Base-by-base conservation (phyloP, 2,888 invertebrate species). In the Muschampia plurimacula region DNA sequence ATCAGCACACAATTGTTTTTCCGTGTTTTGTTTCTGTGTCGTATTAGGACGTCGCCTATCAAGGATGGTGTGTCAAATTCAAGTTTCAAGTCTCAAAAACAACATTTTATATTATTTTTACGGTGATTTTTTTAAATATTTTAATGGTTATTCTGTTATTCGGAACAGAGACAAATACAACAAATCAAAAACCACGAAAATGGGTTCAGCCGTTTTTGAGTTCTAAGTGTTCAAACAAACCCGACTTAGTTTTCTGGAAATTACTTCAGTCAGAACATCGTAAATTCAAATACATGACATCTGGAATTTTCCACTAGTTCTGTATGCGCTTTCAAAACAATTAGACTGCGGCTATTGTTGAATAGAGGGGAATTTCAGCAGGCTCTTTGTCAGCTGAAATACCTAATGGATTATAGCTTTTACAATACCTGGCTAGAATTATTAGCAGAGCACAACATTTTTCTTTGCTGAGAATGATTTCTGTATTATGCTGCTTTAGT, bases 351-450 rank as follows among this genome's bases (percentile, higher is more conserved):
- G 44, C 64, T 63, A 65, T 70, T 70, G 70, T 71, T 59, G 55
- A 28, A 44, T 28, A 44, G 46, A 71, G 49, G 62, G 62, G 59
- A 66, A 70, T 71, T 65, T 59, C 36, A 59, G 57, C 59, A 28
- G 55, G 36, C 57, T 41, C 64, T 57, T 65, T 64, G 63, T 9
- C 44, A 64, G 46, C 65, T 59, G 49, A 66, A 46, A 59, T 71
- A 59, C 59, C 59, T 71, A 65, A 49, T 59, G 65, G 65, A 65
- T 71, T 59, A 65, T 65, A 65, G 63, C 39, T 64, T 64, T 70
- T 52, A 13, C 49, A 10, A 49, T 36, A 60, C 28, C 57, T 10
- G 28, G 28, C 12, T 57, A 57, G n/a, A 57, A 28, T n/a, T 57
- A 52, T 15, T n/a, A 52, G 12, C 12, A 12, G 2, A 46, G 12